A percentile compares a stretch with the other conserved stretches of the same genome.
These are phyloP conservation scores for Halcyon malimbica DNA, from an alignment of 2,113 vertebrate genomes.

Conservation along the genomic window DNA sequence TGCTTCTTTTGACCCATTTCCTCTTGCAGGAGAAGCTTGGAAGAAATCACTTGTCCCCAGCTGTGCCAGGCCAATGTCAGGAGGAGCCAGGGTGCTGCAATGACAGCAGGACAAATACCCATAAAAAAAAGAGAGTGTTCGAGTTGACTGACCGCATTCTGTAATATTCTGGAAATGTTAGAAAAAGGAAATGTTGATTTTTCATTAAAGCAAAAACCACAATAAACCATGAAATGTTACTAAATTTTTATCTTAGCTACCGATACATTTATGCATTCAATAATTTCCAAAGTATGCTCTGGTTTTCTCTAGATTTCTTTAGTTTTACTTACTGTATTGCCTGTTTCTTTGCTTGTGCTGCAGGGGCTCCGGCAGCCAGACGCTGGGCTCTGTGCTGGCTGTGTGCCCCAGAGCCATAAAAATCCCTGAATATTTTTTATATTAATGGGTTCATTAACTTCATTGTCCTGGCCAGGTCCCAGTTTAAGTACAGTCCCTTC, in stretches of 20 bases:
- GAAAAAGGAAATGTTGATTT: background rate
- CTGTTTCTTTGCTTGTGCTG: rapidly evolving
- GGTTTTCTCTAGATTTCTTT: background rate
- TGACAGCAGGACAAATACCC: background rate
- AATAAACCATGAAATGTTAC: background rate
- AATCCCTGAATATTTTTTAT: background rate
- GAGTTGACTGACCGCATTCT: background rate
- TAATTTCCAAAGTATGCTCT: background rate
- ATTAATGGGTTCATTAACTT: background rate
- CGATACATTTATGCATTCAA: background rate
- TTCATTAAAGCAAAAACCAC: background rate
- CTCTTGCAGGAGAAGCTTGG: background rate
- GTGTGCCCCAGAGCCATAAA: rapidly evolving
- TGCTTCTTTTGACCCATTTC: background rate
- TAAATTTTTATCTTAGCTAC: background rate
- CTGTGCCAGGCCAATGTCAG: rapidly evolving
- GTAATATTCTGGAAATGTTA: background rate
- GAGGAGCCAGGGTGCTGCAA: background rate
- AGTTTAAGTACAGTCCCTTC: background rate
- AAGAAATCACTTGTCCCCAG: background rate
- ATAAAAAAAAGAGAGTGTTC: background rate
- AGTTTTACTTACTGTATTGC: background rate
- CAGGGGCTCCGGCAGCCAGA: background rate
- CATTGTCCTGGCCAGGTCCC: background rate
- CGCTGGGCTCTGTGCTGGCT: rapidly evolving